Base-by-base conservation (phyloP, 2,797 vertebrate genomes). In the Dromococcyx pavoninus region DNA sequence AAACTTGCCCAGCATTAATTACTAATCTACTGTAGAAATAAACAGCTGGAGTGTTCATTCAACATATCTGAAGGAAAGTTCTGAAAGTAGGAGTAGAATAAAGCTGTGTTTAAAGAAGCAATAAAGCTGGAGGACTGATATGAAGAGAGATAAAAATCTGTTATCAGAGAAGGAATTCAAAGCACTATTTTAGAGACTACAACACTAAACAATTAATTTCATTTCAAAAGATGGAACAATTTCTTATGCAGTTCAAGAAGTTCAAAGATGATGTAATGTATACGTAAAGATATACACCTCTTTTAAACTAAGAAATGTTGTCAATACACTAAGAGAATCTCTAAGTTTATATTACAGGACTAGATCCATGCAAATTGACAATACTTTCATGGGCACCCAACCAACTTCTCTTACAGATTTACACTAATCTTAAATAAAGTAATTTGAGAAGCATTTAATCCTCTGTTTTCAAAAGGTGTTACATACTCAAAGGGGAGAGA, bases 121-220 rank as follows among this genome's bases (percentile, higher is more conserved):
- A 74, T 92, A 94, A 92, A 84, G 8, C 50, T 74, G 66, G 28
- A 62, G 44, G 25, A 67, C 13, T 82, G 64, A 85, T 79, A 88
- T 16, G 56, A 81, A 67, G 46, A 66, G 41, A 91, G 60, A 94
- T 37, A 79, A 66, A 96, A 91, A 93, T 85, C 44, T 93, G 62
- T 79, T 62, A 86, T 74, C 78, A 86, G 69, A 80, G 41, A 51
- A 90, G 28, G 46, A 86, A 89, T 2, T n/a, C 66, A 87, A 89
- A 86, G 27, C 27, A 46, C 22, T 88, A 7, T 86, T 86, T 86
- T 79, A 81, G 28, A 91, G 32, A 81, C 14, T 77, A 44, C 7
- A 60, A 58, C 51, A 58, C 61, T 85, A 89, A 95, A 93, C 25
- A 95, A 91, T 70, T 90, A 84, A 90, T 96, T 88, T 67, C 6